Conservation (phyloP, 2,888 invertebrate genomes). For the Lapara coniferarum region DNA sequence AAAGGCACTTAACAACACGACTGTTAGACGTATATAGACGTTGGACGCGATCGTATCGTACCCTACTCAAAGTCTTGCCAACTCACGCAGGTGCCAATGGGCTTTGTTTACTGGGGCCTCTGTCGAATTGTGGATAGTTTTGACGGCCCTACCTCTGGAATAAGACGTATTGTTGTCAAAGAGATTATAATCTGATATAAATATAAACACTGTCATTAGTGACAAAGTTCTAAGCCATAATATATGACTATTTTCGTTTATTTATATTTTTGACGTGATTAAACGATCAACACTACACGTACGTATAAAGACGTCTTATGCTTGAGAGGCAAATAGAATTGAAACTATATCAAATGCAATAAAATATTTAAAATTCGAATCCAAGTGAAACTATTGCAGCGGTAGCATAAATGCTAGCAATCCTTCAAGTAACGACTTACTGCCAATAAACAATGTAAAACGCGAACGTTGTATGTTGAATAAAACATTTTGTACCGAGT, state of each 20-base stretch:
- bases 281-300: too few species aligned
- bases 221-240: background rate
- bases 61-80: slow-evolving; percentile 39
- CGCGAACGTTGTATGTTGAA: background rate
- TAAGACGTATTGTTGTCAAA: background rate
- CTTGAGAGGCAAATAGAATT: too few species aligned
- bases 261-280: too few species aligned
- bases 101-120: slow-evolving; percentile 37
- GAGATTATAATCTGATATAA: background rate
- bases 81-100: slow-evolving; percentile 34
- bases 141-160: slow-evolving; percentile 28
- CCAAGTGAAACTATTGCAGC: too few species aligned
- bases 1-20: slow-evolving; percentile 24
- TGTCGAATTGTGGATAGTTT: slow-evolving; percentile 35
- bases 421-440: background rate
- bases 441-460: slow-evolving; percentile 4
- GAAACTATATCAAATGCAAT: too few species aligned
- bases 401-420: too few species aligned
- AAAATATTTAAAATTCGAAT: too few species aligned
- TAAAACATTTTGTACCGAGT: background rate
- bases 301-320: too few species aligned
- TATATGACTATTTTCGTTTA: background rate
- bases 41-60: slow-evolving; percentile 29
- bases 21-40: slow-evolving; percentile 36
- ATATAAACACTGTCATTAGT: too few species aligned